Evolutionary conservation across 2,113 vertebrate species (phyloP), one percentile per base, ranked within the genome.

Genomic region (Phylloscopus trochiloides): DNA sequence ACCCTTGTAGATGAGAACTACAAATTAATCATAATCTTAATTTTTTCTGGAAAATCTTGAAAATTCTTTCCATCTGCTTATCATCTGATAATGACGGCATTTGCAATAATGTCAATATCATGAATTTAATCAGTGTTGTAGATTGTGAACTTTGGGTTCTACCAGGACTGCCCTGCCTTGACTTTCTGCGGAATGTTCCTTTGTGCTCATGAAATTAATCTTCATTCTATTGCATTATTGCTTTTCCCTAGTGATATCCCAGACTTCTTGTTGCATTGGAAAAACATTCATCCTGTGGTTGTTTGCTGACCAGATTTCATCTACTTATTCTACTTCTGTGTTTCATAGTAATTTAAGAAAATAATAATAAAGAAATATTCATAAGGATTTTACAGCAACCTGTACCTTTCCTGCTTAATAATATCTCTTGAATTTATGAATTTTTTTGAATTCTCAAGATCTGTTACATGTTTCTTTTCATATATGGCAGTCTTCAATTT

Each of bases 81-180:
- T 45, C 29, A 26, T 48, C 20, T 51, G 32, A 45, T 43, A 67
- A 67, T 67, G 20, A 59, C 51, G 18, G 10, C 12, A 76, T 47
- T 16, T 17, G 59, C 8, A 48, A 48, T 48, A 48, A 16, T 38
- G 19, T 50, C 26, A 80, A 10, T 61, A 48, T 40, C 7, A 50
- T 55, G 62, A 22, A 32, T 9, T 57, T 90, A 62, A 81, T 58
- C 20, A 57, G 7, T 43, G 6, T 15, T 85, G 14, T 32, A 16
- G 14, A 17, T 72, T 59, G 13, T 78, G 20, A 67, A 6, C 3
- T 16, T 73, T 31, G 17, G 47, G 10, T 59, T 63, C 34, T 66
- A 47, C 18, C 7, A 52, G 3, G 7, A 9, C 9, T 89, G 3
- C 17, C 5, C 6, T 8, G 1, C 5, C 14, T 61, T 62, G 8